Conservation (phyloP, 2,888 invertebrate species). For the Acronicta psi region DNA sequence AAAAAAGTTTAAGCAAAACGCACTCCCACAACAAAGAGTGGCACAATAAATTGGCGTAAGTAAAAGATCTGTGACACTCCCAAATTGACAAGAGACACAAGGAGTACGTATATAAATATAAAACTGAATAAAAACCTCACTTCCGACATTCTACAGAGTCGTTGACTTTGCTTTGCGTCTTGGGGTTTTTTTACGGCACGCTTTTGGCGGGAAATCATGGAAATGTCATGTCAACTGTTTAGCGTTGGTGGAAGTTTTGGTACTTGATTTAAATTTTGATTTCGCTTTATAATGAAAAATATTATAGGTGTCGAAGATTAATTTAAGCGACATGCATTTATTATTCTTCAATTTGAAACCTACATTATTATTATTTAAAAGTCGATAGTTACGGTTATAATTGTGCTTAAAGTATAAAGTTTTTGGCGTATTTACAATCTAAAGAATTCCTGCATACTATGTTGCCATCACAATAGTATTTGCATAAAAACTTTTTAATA, state of each 20-base stretch:
- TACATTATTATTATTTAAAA: too few relatives aligned
- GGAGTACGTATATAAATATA: conserved; percentile 60
- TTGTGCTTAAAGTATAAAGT: too few relatives aligned
- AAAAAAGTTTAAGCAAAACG: conserved; percentile 39
- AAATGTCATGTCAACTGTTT: conserved; percentile 75
- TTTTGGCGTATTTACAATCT: too few relatives aligned
- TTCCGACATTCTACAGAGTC: conserved; percentile 65
- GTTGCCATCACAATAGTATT: too few relatives aligned
- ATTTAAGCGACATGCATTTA: too few relatives aligned
- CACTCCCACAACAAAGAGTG: conserved; percentile 36
- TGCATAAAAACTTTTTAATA: too few relatives aligned
- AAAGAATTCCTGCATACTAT: too few relatives aligned
- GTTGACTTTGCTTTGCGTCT: conserved; percentile 65
- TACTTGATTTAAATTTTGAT: conserved; percentile 51
- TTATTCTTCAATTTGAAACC: too few relatives aligned
- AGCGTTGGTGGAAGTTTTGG: conserved; percentile 57
- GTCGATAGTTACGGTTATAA: too few relatives aligned
- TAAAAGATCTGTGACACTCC: conserved; percentile 64
- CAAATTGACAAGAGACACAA: conserved; percentile 72
- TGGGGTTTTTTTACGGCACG: conserved; percentile 61
- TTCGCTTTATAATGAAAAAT: too few relatives aligned
- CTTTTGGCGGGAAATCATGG: conserved; percentile 66
- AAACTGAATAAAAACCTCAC: conserved; percentile 69
- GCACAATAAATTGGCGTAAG: conserved; percentile 56
- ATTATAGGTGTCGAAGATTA: too few relatives aligned